Evolutionary conservation across 2,797 vertebrate genomes (phyloP).

Genomic region (Tragopan temminckii): DNA sequence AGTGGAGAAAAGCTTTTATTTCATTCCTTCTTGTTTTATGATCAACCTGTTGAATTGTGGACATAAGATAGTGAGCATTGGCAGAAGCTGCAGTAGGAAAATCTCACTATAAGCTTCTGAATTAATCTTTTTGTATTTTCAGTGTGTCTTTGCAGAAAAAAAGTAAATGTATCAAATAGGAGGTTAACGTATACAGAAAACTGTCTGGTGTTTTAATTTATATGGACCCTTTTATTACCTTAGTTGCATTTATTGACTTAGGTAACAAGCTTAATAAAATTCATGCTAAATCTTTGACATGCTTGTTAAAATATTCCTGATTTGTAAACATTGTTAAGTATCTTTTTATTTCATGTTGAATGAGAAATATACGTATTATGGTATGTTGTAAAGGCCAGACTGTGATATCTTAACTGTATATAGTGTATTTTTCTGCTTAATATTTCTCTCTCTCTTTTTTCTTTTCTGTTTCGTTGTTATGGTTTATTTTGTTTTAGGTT

Average conservation of each 20-base stretch:
- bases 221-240: slow-evolving; percentile 60
- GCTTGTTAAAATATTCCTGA: slow-evolving; percentile 73
- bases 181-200: slow-evolving; percentile 51
- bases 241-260: slow-evolving; percentile 57
- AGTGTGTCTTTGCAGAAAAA: background rate
- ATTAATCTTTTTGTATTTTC: background rate
- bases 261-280: slow-evolving; percentile 73
- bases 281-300: slow-evolving; percentile 61
- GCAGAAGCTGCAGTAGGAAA: background rate
- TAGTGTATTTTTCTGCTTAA: slow-evolving; percentile 17
- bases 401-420: background rate
- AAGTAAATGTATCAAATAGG: background rate
- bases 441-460: background rate
- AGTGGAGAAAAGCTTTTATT: background rate
- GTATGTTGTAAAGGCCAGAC: slow-evolving; percentile 5
- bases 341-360: slow-evolving; percentile 65
- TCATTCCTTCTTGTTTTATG: background rate
- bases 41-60: background rate
- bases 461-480: background rate
- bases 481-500: slow-evolving; percentile 85
- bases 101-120: background rate
- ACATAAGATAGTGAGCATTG: background rate
- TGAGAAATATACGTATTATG: slow-evolving; percentile 15
- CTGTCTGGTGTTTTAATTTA: slow-evolving; percentile 56
- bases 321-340: slow-evolving; percentile 68